Percentiles rank a stretch among this genome's conserved stretches.
Conservation (phyloP, 2,888 invertebrate species). For the Coelinius sp. region DNA sequence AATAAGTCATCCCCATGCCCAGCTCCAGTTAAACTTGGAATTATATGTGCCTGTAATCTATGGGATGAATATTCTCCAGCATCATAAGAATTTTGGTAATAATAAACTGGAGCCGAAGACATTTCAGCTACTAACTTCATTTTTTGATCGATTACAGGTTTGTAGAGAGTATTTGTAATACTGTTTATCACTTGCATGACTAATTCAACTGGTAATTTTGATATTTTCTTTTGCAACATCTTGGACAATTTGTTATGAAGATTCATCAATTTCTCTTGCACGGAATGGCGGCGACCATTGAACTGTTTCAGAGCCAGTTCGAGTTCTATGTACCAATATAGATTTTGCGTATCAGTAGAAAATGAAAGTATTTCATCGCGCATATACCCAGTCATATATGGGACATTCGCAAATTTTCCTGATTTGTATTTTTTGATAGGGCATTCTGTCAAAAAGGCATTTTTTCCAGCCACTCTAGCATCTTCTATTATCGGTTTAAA, state of each 20-base stretch:
- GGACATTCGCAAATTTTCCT: constrained; percentile 72
- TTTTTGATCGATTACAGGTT: constrained; percentile 50
- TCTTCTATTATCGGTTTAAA: constrained; percentile 74
- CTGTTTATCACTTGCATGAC: neutral
- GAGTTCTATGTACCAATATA: neutral
- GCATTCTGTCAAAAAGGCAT: constrained; percentile 71
- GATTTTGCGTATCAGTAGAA: neutral
- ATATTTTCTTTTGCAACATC: neutral
- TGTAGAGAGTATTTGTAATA: constrained; percentile 41
- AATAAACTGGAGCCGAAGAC: constrained; percentile 45
- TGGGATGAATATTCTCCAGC: constrained; percentile 39
- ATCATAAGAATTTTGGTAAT: constrained; percentile 51
- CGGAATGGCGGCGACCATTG: neutral
- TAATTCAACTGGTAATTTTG: neutral
- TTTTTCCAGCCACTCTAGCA: constrained; percentile 68
- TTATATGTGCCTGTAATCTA: neutral
- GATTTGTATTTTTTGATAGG: constrained; percentile 67
- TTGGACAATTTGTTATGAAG: neutral
- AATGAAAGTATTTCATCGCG: constrained; percentile 42
- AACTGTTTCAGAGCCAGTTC: neutral
- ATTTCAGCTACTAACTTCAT: constrained; percentile 31
- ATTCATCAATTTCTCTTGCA: neutral
- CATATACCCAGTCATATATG: constrained; percentile 73
- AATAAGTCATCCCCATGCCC: constrained; percentile 77
- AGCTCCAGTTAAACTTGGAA: constrained; percentile 67